Base-by-base conservation (phyloP, 2,797 vertebrate genomes). In the Diglossa cyanea region DNA sequence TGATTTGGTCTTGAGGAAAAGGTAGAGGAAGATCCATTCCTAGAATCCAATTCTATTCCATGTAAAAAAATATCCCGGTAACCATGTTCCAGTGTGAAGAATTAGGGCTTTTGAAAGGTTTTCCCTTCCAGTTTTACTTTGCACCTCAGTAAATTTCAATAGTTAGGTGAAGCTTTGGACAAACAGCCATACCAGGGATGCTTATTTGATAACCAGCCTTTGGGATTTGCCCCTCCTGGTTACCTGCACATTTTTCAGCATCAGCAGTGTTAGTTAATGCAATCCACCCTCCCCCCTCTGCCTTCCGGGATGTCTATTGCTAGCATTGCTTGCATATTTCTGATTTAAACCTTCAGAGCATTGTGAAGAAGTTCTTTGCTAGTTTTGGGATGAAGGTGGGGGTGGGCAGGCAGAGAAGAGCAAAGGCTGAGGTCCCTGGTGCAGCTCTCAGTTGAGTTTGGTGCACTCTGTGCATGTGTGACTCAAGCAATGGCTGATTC, bases 401-500 rank as follows among this genome's bases (percentile, higher is more conserved):
- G 20, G 26, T 55, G 55, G 11, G 5, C 23, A 35, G 26, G 26
- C 19, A 10, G 63, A 61, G 55, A 63, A 33, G 86, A 86, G 54
- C 72, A 39, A 63, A 47, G 58, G 70, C 65, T 78, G 65, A 72
- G 57, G 39, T 53, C 0, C 0, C 25, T 1, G 6, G 13, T 68
- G 63, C 53, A 39, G 39, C 35, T 67, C 0, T 55, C 8, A 1
- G 24, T 40, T 54, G 16, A 39, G 16, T 81, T 89, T 2, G 8
- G 45, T 11, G 16, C 2, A 2, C 2, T 4, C 35, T 3, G 2
- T 45, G 12, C 2, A 0, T 5, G 7, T 5, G 9, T 76, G 78
- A 79, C 74, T 90, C 7, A 5, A 57, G 47, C 51, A 45, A 24
- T n/a, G 50, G 28, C 55, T 66, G 53, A 78, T 90, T 85, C 71